phyloP scores from a whole-genome alignment of 1,140 invertebrate species.

The Danaus plexippus region DNA sequence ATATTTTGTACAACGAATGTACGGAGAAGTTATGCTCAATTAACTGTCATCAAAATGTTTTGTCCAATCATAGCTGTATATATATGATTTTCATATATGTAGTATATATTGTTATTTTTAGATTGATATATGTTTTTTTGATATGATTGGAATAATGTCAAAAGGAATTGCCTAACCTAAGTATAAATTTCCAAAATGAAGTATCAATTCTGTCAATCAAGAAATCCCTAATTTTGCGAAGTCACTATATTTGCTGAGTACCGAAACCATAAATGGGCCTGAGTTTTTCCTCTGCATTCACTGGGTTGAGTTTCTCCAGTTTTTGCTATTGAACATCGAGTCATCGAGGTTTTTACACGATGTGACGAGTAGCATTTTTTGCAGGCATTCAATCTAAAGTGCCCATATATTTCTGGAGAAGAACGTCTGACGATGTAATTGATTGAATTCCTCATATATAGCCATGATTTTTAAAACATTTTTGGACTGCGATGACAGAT shows the following conservation, averaged over 20 bases:
- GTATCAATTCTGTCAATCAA: slow-evolving; percentile 31
- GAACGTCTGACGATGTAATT: slow-evolving; percentile 49
- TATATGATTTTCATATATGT: no score
- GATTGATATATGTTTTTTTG: no score
- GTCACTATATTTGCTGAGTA: slow-evolving; percentile 39
- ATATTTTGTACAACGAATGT: slow-evolving; percentile 6
- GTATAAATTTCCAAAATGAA: slow-evolving; percentile 21
- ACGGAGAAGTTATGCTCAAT: slow-evolving; percentile 16
- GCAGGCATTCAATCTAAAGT: slow-evolving; percentile 45
- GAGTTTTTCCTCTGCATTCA: slow-evolving; percentile 40
- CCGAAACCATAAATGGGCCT: slow-evolving; percentile 48
- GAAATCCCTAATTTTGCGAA: slow-evolving; percentile 31
- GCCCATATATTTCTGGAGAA: slow-evolving; percentile 52
- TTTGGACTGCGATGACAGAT: slow-evolving; percentile 18
- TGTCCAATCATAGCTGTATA: slow-evolving; percentile 8
- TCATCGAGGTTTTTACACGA: slow-evolving; percentile 53
- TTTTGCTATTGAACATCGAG: slow-evolving; percentile 49
- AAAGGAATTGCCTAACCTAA: slow-evolving; percentile 2
- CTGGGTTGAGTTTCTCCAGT: slow-evolving; percentile 33
- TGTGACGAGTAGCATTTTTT: slow-evolving; percentile 45
- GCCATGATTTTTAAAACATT: slow-evolving; percentile 22
- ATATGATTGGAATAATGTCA: no score
- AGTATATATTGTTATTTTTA: no score
- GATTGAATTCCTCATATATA: slow-evolving; percentile 59
- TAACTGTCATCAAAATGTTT: slow-evolving; percentile 15